Percentiles rank a stretch among this genome's conserved stretches.
These are phyloP conservation scores for Ctenochaetus hawaiiensis DNA, from an alignment of 2,797 vertebrate species.

Conservation along the genomic window DNA sequence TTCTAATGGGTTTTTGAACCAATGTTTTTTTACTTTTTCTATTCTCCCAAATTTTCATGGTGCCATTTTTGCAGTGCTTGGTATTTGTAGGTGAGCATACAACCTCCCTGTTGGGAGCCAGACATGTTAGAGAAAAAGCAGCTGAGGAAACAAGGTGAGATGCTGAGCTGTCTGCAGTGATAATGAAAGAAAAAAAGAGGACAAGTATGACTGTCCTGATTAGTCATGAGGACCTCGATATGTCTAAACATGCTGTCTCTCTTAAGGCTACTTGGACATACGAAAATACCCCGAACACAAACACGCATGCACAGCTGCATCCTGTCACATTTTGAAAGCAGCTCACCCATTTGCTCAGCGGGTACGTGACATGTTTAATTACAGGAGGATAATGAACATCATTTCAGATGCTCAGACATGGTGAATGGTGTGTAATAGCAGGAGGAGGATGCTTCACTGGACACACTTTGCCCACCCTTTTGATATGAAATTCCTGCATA, in stretches of 20 bases:
- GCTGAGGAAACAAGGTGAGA: conserved; percentile 49
- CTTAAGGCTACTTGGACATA: background rate
- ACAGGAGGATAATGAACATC: conserved; percentile 60
- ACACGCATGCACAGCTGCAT: conserved; percentile 47
- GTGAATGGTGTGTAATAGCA: conserved; percentile 26
- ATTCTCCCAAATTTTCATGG: background rate
- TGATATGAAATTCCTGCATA: background rate
- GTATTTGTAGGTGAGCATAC: conserved; percentile 8
- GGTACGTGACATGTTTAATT: conserved; percentile 71
- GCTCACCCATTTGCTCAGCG: conserved; percentile 44
- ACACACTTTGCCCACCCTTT: background rate
- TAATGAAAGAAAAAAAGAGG: conserved; percentile 60
- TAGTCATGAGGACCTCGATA: conserved; percentile 52
- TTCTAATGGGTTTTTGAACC: too few relatives aligned
- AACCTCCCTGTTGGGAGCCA: conserved; percentile 18
- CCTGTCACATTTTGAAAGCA: conserved; percentile 43
- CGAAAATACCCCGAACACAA: background rate
- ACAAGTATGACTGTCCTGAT: conserved; percentile 56
- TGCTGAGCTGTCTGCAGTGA: conserved; percentile 53
- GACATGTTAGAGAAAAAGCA: conserved; percentile 43
- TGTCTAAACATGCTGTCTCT: background rate
- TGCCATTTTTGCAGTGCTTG: conserved; percentile 7
- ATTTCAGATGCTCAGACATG: conserved; percentile 39
- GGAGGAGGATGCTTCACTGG: conserved; percentile 3
- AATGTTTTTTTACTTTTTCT: too few relatives aligned